These are phyloP conservation scores for Dendroctonus ponderosae DNA, from an alignment of 1,140 invertebrate genomes.

Conservation along the genomic window DNA sequence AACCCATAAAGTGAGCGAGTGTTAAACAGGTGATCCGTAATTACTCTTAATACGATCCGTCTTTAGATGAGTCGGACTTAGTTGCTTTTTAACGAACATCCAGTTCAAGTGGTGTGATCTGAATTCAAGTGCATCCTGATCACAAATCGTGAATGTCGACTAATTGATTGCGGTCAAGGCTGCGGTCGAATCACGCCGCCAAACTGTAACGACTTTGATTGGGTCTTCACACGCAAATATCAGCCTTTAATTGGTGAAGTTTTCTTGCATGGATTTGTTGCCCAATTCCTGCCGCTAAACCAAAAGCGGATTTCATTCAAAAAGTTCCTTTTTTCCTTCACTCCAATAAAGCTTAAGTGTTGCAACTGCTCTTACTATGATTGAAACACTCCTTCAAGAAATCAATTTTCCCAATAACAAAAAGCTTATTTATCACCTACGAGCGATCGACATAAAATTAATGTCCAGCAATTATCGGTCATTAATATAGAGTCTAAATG, in stretches of 20 bases:
- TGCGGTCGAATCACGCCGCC: neutral
- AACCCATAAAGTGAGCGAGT: slow-evolving; percentile 14
- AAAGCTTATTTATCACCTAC: slow-evolving; percentile 1
- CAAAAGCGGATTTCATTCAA: too few relatives aligned
- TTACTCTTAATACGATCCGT: slow-evolving; percentile 12
- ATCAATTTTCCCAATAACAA: neutral
- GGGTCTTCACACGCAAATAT: slow-evolving; percentile 4
- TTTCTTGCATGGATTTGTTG: neutral
- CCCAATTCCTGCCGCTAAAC: too few relatives aligned
- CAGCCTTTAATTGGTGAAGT: neutral
- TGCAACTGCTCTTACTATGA: neutral
- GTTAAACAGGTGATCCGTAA: slow-evolving; percentile 10
- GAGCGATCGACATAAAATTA: slow-evolving; percentile 1
- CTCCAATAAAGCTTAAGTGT: neutral
- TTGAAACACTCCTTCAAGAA: neutral
- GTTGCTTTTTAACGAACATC: too few relatives aligned
- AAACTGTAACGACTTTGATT: slow-evolving; percentile 1
- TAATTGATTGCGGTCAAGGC: slow-evolving; percentile 7
- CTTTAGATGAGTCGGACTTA: too few relatives aligned
- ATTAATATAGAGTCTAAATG: slow-evolving; percentile 2
- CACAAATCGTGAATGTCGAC: neutral
- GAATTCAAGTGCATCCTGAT: too few relatives aligned
- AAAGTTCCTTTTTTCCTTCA: too few relatives aligned
- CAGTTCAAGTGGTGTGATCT: too few relatives aligned
- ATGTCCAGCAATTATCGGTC: slow-evolving; percentile 1